Base-by-base conservation (phyloP, 2,888 invertebrate species). In the Salticus scenicus region DNA sequence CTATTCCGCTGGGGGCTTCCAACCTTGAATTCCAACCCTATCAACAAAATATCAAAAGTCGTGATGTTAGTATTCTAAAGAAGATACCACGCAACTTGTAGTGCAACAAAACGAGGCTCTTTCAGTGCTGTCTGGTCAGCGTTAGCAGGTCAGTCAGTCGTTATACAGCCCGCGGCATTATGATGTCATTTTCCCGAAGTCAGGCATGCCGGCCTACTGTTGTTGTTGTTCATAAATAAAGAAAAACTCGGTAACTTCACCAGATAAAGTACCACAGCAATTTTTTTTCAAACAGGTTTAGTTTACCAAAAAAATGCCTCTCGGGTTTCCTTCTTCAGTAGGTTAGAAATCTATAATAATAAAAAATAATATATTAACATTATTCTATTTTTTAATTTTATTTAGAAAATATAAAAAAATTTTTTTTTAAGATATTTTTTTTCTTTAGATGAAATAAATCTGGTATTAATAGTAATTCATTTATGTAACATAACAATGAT, bases 71-170 rank as follows among this genome's bases (percentile, higher is more conserved):
- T 77, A 77, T 77, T 69, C 77, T 51, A 27, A 69, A 67, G 67
- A 67, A 30, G 31, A 67, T 64, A 1, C 31, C 8, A 31, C 31
- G 30, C 31, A 66, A 70, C 70, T 17, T 47, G 67, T 37, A 33
- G 77, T 30, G 75, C 66, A 75, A 63, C 28, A 66, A 69, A 76
- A 28, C 67, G 51, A 20, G 41, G 64, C 64, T 42, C 67, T n/a
- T 33, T 57, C 47, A 41, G 75, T 75, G 57, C 57, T 37, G 79
- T 76, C 77, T 80, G 85, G 80, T 72, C 71, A 86, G 74, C 69
- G 28, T 86, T 86, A 70, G 64, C 85, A 70, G 85, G 85, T 86
- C 85, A 86, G 71, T 86, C 85, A 86, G 85, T 76, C 80, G 77
- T 71, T 75, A 72, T 63, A 47, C 42, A n/a, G 75, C 80, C 74